Base-by-base conservation (phyloP, 2,797 vertebrate species). In the Hephaestus fuliginosus region DNA sequence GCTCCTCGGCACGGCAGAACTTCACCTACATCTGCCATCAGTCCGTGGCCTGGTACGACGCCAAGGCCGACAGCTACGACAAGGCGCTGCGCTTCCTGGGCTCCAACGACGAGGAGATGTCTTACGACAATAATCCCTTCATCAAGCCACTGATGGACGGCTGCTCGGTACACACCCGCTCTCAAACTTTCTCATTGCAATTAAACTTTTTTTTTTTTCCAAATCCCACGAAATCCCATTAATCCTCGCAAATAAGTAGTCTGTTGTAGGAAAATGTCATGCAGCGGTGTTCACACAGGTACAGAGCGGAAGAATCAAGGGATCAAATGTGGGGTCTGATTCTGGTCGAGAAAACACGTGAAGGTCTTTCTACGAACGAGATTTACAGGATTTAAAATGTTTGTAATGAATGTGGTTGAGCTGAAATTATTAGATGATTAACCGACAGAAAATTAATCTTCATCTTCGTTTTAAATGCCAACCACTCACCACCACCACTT, bases 81-180 rank as follows among this genome's bases (percentile, higher is more conserved):
- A 98, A 97, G 93, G 98, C 98, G 2, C 93, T 99, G 86, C 96
- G 97, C 89, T 99, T 99, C 95, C 94, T 99, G 81, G 98, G 98
- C 89, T 98, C 98, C 52, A 99, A 99, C 5, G 98, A 99, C 62
- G 98, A 99, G 93, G 98, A 99, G 93, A 96, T 99, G 96, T 98
- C 98, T 60, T 96, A 98, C 4, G 98, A 99, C 93, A 99, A 99
- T 93, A 99, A 96, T 89, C 96, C 96, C 60, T 98, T 97, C 92
- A 97, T 99, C 95, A 97, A 96, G 95, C 93, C 97, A 1, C 92
- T 99, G 81, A 95, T 93, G 0, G 98, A 99, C 0, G 97, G 97
- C 91, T 99, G 98, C 88, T 96, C 97, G 90, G 98, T 99, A 95
- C 96, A 95, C 93, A 64, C 25, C 30, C 43, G 0, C 49, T 68